Percentiles rank a stretch among this genome's conserved stretches.
These are phyloP conservation scores for Nymphalis polychloros DNA, from an alignment of 2,888 invertebrate genomes.

Conservation along the genomic window DNA sequence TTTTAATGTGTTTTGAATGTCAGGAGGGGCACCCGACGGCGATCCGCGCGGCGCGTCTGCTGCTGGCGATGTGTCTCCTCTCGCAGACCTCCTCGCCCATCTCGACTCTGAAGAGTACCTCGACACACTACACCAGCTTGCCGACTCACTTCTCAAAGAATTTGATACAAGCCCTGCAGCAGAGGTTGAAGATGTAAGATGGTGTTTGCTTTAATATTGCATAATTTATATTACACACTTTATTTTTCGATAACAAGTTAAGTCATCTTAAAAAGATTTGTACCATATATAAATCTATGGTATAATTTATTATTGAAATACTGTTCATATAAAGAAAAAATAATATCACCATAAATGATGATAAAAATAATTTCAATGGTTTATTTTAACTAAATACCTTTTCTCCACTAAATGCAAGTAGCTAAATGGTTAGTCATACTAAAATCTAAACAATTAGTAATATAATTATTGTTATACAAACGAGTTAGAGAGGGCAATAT, in stretches of 20 bases:
- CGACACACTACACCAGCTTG: slow-evolving; percentile 89
- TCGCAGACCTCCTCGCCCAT: slow-evolving; percentile 91
- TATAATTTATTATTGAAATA: background rate
- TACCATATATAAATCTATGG: background rate
- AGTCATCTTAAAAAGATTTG: too few species aligned
- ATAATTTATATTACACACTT: background rate
- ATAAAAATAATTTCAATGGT: too few species aligned
- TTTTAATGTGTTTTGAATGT: background rate
- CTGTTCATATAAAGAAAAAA: too few species aligned
- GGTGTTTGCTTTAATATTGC: slow-evolving; percentile 4
- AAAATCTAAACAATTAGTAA: too few species aligned
- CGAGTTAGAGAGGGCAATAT: too few species aligned
- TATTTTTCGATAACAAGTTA: too few species aligned
- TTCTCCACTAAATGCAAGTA: too few species aligned
- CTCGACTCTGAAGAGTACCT: slow-evolving; percentile 88
- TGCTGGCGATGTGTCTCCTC: slow-evolving; percentile 90
- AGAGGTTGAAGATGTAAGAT: slow-evolving; percentile 84
- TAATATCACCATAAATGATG: too few species aligned
- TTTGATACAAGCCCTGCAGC: slow-evolving; percentile 86
- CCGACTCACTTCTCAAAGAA: slow-evolving; percentile 91
- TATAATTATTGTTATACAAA: too few species aligned
- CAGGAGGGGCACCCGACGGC: slow-evolving; percentile 87
- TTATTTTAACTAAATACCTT: too few species aligned
- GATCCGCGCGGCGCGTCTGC: slow-evolving; percentile 86
- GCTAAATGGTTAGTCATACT: too few species aligned